phyloP scores from a whole-genome alignment of 2,797 vertebrate genomes.

The Microtus obscurus region DNA sequence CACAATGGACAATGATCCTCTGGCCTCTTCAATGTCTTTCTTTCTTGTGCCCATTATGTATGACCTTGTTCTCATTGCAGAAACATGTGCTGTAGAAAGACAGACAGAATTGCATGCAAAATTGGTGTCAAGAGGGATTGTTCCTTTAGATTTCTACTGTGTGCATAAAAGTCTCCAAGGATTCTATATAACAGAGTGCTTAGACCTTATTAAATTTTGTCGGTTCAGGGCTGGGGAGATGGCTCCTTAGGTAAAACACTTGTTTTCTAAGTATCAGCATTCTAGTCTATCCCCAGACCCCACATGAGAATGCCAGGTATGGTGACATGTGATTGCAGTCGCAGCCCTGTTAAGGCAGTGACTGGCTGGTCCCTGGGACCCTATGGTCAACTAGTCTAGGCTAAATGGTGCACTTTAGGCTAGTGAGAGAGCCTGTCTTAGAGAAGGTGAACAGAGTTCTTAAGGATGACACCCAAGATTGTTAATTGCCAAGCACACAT shows the following conservation, averaged over 20 bases:
- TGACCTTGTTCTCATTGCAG: conserved; percentile 17
- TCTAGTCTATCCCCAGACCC: background rate
- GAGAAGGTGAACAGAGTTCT: background rate
- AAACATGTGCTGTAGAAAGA: background rate
- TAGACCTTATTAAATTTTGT: background rate
- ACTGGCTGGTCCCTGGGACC: background rate
- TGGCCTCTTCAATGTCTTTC: background rate
- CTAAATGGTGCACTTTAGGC: background rate
- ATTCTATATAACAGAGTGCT: background rate
- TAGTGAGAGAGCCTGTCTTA: background rate
- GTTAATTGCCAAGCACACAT: too few relatives aligned
- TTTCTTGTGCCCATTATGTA: background rate
- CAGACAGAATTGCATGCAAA: background rate
- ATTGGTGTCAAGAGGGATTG: background rate
- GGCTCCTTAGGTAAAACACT: background rate
- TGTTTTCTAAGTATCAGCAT: background rate
- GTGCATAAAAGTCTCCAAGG: background rate
- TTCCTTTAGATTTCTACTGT: background rate
- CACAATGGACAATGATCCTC: background rate
- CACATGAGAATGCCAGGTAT: background rate
- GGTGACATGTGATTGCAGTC: background rate
- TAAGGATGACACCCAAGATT: background rate
- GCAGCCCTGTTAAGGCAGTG: background rate
- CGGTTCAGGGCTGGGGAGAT: background rate
- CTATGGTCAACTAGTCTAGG: background rate